Base-by-base conservation (phyloP, 2,888 invertebrate species). In the Acanthococcus lagerstroemiae region DNA sequence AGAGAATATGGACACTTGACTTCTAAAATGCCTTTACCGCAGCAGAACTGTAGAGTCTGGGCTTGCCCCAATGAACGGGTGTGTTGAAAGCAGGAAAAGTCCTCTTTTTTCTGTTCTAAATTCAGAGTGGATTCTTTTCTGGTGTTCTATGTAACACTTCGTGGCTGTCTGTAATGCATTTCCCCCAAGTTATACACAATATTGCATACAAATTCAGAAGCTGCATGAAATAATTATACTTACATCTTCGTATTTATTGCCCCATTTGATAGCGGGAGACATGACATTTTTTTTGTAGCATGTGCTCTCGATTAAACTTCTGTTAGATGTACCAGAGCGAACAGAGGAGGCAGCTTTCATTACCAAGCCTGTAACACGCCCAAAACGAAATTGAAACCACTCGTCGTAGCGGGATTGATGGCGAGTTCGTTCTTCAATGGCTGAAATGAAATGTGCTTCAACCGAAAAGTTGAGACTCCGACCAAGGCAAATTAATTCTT, bases 1-100 rank as follows among this genome's bases (percentile, higher is more conserved):
- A 58, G 24, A 46, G 15, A 45, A 46, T 44, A 46, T 25, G 58
- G 58, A 25, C 46, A 24, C 24, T 58, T 46, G 12, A 58, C 46
- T 45, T 58, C 58, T n/a, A 58, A 25, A 21, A 22, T 24, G 5
- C 58, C 58, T 15, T 45, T 58, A 2, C 46, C 58, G 24, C 58
- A 58, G 17, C 58, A 58, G 30, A 19, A 46, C 24, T 17, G 24
- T 58, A n/a, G 25, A 25, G 26, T 58, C 58, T 5, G 58, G 58
- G 24, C 58, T 45, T 15, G 45, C 58, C 5, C 58, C 58, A 24
- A 58, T 15, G 21, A n/a, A 58, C 26, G 45, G 58, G 19, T 26
- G 22, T 27, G 7, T 21, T 50, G 48, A 50, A 25, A 30, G 30
- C 7, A 60, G 45, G 7, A 60, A 7, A 1, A 60, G 15, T 19